Base-by-base conservation (phyloP, 2,888 invertebrate genomes). In the Cephus pygmeus region DNA sequence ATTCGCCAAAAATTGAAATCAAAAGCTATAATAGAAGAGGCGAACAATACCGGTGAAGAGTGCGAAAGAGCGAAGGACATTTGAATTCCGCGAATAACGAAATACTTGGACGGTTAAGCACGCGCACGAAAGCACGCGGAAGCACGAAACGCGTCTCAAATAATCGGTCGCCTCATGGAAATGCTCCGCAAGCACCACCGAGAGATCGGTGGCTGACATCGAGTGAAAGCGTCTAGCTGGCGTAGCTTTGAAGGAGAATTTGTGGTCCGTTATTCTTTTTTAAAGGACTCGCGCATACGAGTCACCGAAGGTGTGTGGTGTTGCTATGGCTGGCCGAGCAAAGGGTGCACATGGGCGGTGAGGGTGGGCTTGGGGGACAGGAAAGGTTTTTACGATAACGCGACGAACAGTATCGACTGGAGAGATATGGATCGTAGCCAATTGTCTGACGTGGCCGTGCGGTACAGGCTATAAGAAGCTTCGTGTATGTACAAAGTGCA, bases 391-490 rank as follows among this genome's bases (percentile, higher is more conserved):
- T 56, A 56, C 56, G 9, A 15, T 15, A 40, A 40, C 15, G 15
- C 40, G 40, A 40, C 40, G 40, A 40, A 69, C 31, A 69, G 71
- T 71, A 71, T 71, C 71, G 71, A 71, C 71, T 71, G 71, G 33
- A 71, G 33, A 71, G 71, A 71, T 71, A 71, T 71, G 71, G 71
- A 71, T 71, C 71, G 71, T 31, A 9, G 71, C 12, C 71, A 71
- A 71, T 71, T 71, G 34, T 71, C 71, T 71, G 71, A 71, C 71
- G 71, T 71, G 71, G 71, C 71, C 31, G 34, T 30, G 71, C 71
- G 30, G 71, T 33, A 31, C 33, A 71, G 71, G 71, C 71, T 71
- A 71, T 71, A 71, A 71, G 71, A 71, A 71, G 71, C 71, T 33
- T 31, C 71, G 71, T 34, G 34, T 23, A 12, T 34, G 34, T 34